Conservation (phyloP, 2,888 invertebrate genomes). For the Escarpia spicata region DNA sequence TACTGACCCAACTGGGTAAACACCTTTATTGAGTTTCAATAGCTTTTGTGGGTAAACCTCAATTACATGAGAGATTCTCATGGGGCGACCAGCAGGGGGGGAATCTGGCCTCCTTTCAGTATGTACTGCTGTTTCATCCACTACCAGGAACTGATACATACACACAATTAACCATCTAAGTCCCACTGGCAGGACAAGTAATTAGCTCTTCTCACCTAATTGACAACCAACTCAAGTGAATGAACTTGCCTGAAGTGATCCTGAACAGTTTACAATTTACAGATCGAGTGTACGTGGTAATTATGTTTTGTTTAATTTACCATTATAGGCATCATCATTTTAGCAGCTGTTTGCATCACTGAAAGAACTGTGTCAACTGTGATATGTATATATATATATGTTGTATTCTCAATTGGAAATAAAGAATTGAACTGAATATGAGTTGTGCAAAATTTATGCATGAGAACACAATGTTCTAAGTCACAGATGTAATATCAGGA, state of each 20-base stretch:
- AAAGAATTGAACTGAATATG: no score
- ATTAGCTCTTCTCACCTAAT: background rate
- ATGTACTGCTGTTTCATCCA: background rate
- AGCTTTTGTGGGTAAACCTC: background rate
- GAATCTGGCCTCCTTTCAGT: background rate
- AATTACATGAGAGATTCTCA: background rate
- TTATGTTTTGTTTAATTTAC: no score
- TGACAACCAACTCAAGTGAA: background rate
- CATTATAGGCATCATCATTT: no score
- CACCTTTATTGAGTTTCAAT: background rate
- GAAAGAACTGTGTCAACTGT: no score
- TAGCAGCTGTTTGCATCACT: no score
- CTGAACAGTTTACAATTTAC: no score
- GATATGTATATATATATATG: no score
- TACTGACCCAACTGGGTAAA: background rate
- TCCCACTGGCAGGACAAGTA: background rate
- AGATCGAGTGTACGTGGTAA: no score
- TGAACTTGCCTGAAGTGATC: no score
- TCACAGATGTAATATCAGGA: background rate
- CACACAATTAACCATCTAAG: background rate
- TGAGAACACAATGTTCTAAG: background rate
- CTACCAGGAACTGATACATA: background rate
- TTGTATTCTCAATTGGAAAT: no score
- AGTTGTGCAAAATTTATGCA: no score
- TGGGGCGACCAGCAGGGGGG: background rate